Conservation (phyloP, 1,140 invertebrate genomes). For the Lerema accius region DNA sequence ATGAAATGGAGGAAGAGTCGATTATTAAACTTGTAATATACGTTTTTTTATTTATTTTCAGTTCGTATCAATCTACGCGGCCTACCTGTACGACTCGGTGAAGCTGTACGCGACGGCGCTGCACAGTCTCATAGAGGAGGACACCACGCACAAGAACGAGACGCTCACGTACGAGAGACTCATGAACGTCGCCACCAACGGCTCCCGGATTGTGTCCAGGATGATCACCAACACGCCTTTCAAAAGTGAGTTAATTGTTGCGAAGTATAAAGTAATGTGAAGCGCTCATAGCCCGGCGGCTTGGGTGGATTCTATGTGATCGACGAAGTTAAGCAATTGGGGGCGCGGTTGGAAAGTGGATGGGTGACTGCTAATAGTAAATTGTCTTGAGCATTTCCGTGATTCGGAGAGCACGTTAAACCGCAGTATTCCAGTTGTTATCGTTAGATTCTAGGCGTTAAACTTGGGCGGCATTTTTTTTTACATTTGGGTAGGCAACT, state of each 20-base stretch:
- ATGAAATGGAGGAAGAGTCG: no score
- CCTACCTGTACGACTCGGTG: conserved; percentile 98
- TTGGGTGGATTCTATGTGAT: background rate
- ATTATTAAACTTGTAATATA: no score
- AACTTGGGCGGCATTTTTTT: no score
- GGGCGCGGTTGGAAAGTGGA: background rate
- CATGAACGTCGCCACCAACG: conserved; percentile 89
- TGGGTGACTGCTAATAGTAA: no score
- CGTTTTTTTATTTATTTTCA: no score
- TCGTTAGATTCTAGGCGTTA: no score
- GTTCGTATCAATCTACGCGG: conserved; percentile 96
- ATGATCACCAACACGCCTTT: conserved; percentile 90
- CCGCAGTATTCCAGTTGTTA: no score
- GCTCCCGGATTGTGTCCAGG: conserved; percentile 89
- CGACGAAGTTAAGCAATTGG: no score
- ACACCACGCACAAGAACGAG: conserved; percentile 68
- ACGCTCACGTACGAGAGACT: conserved; percentile 85
- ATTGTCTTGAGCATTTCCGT: no score
- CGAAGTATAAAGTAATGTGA: background rate
- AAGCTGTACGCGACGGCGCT: conserved; percentile 95
- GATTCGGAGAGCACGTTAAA: no score
- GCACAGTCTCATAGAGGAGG: conserved; percentile 87
- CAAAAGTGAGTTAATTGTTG: conserved; percentile 89
- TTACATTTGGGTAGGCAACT: no score
- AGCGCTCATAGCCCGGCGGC: background rate